A percentile compares a stretch with the other conserved stretches of the same genome.
These are phyloP conservation scores for Fringilla coelebs DNA, from an alignment of 2,797 vertebrate species.

Conservation along the genomic window DNA sequence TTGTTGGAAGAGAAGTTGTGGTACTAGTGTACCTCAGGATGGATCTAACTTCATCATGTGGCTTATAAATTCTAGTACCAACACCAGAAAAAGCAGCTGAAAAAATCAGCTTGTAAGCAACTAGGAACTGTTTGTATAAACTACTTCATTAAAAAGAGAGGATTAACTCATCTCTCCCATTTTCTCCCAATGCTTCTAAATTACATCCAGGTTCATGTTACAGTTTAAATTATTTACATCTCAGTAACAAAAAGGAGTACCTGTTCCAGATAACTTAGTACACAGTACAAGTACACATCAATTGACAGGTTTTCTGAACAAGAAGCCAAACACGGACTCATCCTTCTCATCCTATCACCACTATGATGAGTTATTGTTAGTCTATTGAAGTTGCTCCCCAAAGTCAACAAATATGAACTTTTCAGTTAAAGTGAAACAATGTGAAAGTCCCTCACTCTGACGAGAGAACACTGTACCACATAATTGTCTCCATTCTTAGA, in stretches of 20 bases:
- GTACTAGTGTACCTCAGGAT: background rate
- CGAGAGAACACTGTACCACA: background rate
- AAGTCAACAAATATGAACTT: background rate
- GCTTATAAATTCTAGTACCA: background rate
- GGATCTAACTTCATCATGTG: accelerated
- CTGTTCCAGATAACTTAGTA: background rate
- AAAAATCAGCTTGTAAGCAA: background rate
- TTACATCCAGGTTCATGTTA: background rate
- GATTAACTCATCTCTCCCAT: background rate
- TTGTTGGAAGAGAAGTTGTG: background rate
- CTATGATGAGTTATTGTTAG: background rate
- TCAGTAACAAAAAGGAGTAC: background rate
- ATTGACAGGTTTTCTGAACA: background rate
- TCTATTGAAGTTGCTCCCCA: background rate
- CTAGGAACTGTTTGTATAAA: background rate
- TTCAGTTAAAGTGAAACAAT: background rate
- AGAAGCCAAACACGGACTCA: background rate
- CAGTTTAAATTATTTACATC: background rate
- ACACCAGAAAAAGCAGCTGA: background rate
- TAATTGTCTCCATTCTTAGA: background rate
- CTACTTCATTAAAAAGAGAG: background rate
- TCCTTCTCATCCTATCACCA: background rate
- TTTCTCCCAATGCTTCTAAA: background rate
- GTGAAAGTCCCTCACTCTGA: background rate
- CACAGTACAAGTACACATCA: background rate